Evolutionary conservation across 2,888 invertebrate species (phyloP).

Genomic region (Tipula vernalis): DNA sequence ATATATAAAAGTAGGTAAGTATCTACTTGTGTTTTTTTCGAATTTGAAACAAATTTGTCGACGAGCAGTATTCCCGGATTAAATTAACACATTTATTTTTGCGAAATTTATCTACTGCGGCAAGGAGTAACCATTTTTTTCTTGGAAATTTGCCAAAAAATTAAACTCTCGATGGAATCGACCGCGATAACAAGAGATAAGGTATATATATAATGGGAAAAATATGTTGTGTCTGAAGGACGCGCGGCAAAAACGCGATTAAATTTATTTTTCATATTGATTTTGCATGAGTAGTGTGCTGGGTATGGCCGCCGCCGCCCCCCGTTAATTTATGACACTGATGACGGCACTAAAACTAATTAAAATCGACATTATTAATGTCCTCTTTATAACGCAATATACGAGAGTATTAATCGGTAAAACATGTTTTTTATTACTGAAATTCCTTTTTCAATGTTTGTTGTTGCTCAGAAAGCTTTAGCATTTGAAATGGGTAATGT

Average conservation of each 20-base stretch:
- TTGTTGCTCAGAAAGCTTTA: neutral
- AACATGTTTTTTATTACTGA: neutral
- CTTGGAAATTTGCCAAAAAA: neutral
- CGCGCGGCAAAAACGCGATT: neutral
- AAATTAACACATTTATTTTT: neutral
- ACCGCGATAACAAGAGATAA: neutral
- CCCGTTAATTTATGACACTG: neutral
- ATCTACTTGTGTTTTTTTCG: neutral
- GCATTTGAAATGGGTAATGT: neutral
- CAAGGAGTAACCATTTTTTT: neutral
- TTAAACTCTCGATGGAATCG: neutral
- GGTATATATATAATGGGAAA: neutral
- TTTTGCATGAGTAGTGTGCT: neutral
- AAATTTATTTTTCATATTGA: neutral
- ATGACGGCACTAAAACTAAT: neutral
- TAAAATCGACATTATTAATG: neutral
- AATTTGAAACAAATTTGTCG: neutral
- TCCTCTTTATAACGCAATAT: neutral
- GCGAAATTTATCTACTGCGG: neutral
- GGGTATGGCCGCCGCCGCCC: neutral
- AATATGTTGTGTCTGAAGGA: neutral
- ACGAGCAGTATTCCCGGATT: neutral
- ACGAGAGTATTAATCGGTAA: neutral
- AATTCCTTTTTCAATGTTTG: neutral
- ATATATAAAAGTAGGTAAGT: neutral